Evolutionary conservation across 1,140 invertebrate species (phyloP), one percentile per base, ranked within the genome.

Genomic region (Protaetia brevitarsis): DNA sequence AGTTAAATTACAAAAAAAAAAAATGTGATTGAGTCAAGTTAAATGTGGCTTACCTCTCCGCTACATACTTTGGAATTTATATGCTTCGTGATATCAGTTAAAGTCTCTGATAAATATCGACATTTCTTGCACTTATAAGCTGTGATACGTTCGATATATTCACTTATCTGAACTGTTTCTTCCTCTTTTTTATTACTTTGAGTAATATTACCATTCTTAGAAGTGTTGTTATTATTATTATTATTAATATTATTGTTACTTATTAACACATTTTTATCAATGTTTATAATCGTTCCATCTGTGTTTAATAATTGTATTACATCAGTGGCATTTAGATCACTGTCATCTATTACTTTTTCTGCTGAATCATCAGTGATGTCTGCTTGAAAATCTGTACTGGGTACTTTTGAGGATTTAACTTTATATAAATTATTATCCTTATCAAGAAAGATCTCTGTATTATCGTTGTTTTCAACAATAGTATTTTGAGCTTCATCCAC

Each of bases 81-180:
- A 61, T 75, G 72, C 10, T 37, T 56, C 7, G 66, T 68, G 51
- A 73, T 72, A 13, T 69, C 69, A 11, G 67, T 51, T 37, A 68
- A 28, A 27, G 60, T 61, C 65, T 73, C 72, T 63, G 66, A 70
- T 16, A 75, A 57, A 69, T 65, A 72, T 7, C 63, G 56, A 65
- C 73, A 75, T 29, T 68, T 21, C 45, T 69, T 75, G 36, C 73
- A 75, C 51, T 75, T 75, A 59, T 72, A 57, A 1, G 73, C 73
- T 13, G 60, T 69, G 67, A 69, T 65, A 65, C 59, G 68, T 64
- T 65, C 65, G 62, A 60, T 29, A 8, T 29, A 16, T 28, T 59
- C 23, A 5, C 57, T 13, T 7, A 59, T 29, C 6, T 28, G 16
- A 13, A 59, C 29, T 7, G 41, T 1, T 51, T 51, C 19, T 29